Base-by-base conservation (phyloP, 2,797 vertebrate genomes). In the Catamblyrhynchus diadema region DNA sequence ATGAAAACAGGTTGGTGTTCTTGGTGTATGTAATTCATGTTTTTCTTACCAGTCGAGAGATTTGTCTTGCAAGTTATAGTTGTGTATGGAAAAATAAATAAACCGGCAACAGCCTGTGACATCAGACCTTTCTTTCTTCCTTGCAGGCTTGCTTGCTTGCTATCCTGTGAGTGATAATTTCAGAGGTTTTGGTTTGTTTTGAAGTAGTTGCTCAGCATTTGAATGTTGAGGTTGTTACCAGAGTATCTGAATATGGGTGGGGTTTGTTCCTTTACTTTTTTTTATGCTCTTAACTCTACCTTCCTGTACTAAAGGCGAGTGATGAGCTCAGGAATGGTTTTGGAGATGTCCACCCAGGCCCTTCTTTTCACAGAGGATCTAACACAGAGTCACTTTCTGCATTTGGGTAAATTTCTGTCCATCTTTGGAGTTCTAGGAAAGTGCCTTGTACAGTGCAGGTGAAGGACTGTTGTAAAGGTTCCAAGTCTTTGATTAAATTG, bases 51-150 rank as follows among this genome's bases (percentile, higher is more conserved):
- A 25, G 23, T 10, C n/a, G 28, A 73, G 81, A 80, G 72, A 57
- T 96, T 72, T 70, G 72, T 86, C 62, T 83, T 86, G 50, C 35
- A 64, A 84, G 66, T 85, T 88, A 17, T 9, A 44, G n/a, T 28
- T 66, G 33, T 12, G 22, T 77, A n/a, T 62, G 45, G 56, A 86
- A 93, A 90, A 94, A 82, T 9, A 82, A 90, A 62, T 56, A 64
- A 88, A 70, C 6, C 0, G 0, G 33, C 47, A 84, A 8, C 30
- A 88, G 78, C 33, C 60, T 72, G 48, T 66, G 60, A 56, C 62
- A 25, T 37, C 35, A 67, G 73, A 72, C 35, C 20, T 78, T 39
- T 75, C n/a, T 77, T 69, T 72, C 30, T 77, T 69, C 33, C 37
- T 65, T 71, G 14, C 28, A 44, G 77, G 15, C 56, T 83, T 90